phyloP scores from a whole-genome alignment of 2,797 vertebrate genomes.

The Xyrichtys novacula region DNA sequence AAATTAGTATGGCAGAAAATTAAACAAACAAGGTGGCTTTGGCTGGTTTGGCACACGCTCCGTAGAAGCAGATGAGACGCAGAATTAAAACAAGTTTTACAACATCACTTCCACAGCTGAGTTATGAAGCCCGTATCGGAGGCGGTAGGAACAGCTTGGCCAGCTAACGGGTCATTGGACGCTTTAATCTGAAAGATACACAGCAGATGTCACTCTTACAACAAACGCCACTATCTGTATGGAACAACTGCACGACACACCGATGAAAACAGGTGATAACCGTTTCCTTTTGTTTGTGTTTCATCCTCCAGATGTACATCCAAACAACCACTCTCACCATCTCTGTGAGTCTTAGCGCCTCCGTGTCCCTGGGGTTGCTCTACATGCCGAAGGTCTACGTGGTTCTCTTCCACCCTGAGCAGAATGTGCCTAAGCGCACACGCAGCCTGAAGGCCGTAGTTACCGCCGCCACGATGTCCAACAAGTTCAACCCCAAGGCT shows the following conservation, averaged over 20 bases:
- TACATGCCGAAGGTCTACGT: constrained; percentile 99
- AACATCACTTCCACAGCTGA: constrained; percentile 14
- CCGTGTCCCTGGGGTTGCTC: constrained; percentile 97
- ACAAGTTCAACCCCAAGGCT: constrained; percentile 98
- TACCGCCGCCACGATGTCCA: constrained; percentile 98
- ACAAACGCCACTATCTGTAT: constrained; percentile 31
- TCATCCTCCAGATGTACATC: constrained; percentile 93
- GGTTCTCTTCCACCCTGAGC: constrained; percentile 98
- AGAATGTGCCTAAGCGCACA: constrained; percentile 98
- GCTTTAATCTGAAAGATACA: constrained; percentile 64
- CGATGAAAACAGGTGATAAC: constrained; percentile 11
- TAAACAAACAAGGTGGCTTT: constrained; percentile 70
- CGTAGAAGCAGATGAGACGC: constrained; percentile 50
- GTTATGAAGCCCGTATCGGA: constrained; percentile 24
- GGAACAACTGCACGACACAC: constrained; percentile 3
- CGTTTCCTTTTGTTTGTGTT: constrained; percentile 41
- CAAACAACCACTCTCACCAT: constrained; percentile 98
- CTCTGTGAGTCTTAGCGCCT: constrained; percentile 98
- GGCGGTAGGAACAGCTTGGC: constrained; percentile 56
- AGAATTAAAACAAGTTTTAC: constrained; percentile 56
- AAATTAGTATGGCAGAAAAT: constrained; percentile 75
- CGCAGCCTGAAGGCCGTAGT: constrained; percentile 98
- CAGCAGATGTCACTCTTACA: constrained; percentile 62
- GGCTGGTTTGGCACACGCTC: constrained; percentile 19
- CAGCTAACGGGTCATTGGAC: constrained; percentile 56